These are phyloP conservation scores for Rhinogobio ventralis DNA, from an alignment of 2,797 vertebrate genomes.

Conservation along the genomic window DNA sequence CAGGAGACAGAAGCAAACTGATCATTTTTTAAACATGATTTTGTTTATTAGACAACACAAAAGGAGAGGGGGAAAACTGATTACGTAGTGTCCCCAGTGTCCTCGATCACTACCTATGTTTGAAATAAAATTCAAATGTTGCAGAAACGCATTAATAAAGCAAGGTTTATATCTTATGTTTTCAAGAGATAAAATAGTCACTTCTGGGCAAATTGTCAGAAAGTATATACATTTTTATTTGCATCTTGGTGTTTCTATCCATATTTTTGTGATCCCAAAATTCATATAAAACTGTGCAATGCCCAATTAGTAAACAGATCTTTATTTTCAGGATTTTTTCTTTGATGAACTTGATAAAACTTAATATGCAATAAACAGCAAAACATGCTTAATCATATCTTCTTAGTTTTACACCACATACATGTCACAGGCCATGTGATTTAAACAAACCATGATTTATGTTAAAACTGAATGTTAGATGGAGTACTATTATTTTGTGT, in stretches of 20 bases:
- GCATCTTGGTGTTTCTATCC: neutral
- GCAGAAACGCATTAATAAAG: neutral
- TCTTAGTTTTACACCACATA: neutral
- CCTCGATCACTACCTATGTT: conserved; percentile 65
- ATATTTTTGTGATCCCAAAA: neutral
- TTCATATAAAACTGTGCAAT: neutral
- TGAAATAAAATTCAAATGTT: neutral
- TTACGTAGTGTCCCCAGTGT: conserved; percentile 61
- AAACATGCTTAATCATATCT: neutral
- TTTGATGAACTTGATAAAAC: neutral
- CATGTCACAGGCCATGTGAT: neutral
- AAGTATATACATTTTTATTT: neutral
- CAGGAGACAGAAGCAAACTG: conserved; percentile 69
- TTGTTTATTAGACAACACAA: conserved; percentile 51
- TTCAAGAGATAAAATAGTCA: neutral
- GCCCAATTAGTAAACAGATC: neutral
- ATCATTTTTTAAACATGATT: conserved; percentile 76
- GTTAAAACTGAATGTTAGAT: neutral
- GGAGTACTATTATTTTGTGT: neutral
- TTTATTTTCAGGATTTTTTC: neutral
- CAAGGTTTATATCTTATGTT: no score
- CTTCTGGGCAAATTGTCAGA: neutral
- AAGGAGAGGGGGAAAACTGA: neutral
- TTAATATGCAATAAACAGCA: neutral
- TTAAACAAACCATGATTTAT: neutral